Evolutionary conservation across 1,140 invertebrate species (phyloP).

Genomic region (Capitella teleta): DNA sequence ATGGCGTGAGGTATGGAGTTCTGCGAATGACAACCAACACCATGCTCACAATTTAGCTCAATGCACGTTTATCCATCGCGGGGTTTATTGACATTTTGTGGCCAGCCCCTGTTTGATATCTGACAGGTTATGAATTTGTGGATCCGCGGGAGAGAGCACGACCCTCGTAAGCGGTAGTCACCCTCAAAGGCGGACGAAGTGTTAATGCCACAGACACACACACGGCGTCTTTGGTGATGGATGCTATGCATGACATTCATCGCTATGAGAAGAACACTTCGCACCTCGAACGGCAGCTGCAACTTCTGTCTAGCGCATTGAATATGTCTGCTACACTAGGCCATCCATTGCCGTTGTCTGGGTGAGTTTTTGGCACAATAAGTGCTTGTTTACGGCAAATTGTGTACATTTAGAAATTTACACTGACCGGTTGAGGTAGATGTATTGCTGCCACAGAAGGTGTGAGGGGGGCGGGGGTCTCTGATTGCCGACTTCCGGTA

Average conservation of each 20-base stretch:
- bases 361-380: background rate
- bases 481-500: slow-evolving; percentile 26
- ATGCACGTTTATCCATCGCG: background rate
- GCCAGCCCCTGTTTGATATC: too few relatives aligned
- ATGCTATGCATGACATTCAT: too few relatives aligned
- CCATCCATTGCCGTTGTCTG: background rate
- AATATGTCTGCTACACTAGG: background rate
- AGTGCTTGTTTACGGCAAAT: background rate
- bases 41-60: background rate
- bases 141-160: too few relatives aligned
- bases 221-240: too few relatives aligned
- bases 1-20: background rate
- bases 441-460: slow-evolving; percentile 1
- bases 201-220: too few relatives aligned
- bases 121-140: too few relatives aligned
- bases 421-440: too few relatives aligned
- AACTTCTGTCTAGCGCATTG: background rate
- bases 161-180: too few relatives aligned
- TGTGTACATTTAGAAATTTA: too few relatives aligned
- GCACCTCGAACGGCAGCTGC: background rate
- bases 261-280: too few relatives aligned
- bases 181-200: too few relatives aligned
- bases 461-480: background rate
- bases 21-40: background rate
- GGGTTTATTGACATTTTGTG: too few relatives aligned